Base-by-base conservation (phyloP, 2,113 vertebrate genomes). In the Indicator indicator region DNA sequence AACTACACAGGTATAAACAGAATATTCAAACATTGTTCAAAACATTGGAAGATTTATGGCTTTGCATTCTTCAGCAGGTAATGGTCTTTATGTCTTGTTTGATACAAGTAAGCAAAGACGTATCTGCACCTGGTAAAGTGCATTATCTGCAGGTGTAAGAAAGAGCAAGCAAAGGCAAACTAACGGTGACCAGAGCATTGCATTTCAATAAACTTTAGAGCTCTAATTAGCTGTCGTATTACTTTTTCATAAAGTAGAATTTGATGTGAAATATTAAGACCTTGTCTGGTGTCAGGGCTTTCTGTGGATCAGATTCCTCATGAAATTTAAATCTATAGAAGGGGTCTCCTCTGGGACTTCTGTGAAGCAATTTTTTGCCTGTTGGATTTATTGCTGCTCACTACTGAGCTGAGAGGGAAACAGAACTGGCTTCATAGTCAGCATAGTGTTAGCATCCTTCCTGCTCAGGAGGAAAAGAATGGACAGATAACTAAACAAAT, bases 101-200 rank as follows among this genome's bases (percentile, higher is more conserved):
- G 18, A n/a, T 32, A 2, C 5, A 42, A 58, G 13, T 30, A 42
- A 76, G 32, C 59, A 54, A 26, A 74, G 27, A 20, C 54, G n/a
- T 28, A 7, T 11, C 5, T 3, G 30, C 67, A 28, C 56, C 36
- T 36, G 15, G 16, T 24, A n/a, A 24, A 58, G 42, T 38, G 30
- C 44, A 9, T 48, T 83, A 73, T 12, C 30, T 32, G 28, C 58
- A 68, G 48, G 13, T 0, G 0, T 26, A 64, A 92, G 60, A 65
- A 56, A 59, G 83, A 26, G 12, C 1, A 4, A 91, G 62, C n/a
- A 14, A 33, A 64, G 55, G 58, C 72, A 80, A 70, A 33, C 28
- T 36, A 33, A 8, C 1, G 0, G 15, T 16, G 11, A 77, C 67
- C 48, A 65, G n/a, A 86, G 36, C 11, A 46, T 20, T 2, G 1